A percentile compares a stretch with the other conserved stretches of the same genome.
Conservation (phyloP, 2,797 vertebrate species). For the Antrozous pallidus region DNA sequence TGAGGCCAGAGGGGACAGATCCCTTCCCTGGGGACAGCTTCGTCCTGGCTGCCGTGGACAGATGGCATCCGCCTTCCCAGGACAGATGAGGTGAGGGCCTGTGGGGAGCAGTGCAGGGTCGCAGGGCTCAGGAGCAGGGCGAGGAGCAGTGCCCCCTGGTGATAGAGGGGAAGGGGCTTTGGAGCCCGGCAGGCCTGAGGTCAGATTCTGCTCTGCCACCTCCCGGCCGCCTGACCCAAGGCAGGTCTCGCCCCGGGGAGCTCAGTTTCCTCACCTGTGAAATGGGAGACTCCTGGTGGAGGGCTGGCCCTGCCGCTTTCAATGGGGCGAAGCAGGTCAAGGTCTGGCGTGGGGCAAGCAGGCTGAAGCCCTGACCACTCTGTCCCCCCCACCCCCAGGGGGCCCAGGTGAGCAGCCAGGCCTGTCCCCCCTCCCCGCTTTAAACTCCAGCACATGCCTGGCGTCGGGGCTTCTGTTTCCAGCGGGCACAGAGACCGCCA, state of each 20-base stretch:
- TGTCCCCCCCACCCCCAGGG: fast-evolving
- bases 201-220: neutral
- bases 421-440: neutral
- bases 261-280: neutral
- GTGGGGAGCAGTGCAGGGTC: no score
- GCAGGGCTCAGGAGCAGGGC: neutral
- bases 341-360: fast-evolving
- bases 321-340: neutral
- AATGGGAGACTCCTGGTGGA: neutral
- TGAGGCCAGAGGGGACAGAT: neutral
- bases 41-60: neutral
- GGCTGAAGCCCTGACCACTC: fast-evolving
- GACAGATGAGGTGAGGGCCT: neutral
- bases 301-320: neutral
- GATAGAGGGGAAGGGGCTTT: neutral
- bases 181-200: neutral
- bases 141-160: neutral
- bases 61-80: neutral
- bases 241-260: neutral
- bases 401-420: neutral
- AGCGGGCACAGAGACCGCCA: neutral
- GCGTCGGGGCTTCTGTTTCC: conserved; percentile 52
- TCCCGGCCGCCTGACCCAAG: neutral
- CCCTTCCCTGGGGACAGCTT: neutral
- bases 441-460: neutral